Base-by-base conservation (phyloP, 2,888 invertebrate species). In the Hydrotaea cyrtoneurina region DNA sequence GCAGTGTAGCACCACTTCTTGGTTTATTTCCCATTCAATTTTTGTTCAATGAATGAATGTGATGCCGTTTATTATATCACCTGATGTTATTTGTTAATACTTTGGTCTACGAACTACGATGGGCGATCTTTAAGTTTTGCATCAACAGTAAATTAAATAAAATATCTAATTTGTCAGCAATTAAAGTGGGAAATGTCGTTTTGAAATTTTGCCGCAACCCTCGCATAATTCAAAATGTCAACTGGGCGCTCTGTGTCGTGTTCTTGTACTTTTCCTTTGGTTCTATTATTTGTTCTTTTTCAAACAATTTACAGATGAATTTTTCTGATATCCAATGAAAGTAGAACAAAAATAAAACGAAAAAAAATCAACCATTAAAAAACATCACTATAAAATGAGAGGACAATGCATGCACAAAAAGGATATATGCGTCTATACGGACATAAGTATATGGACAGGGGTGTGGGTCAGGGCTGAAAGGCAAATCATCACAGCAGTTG, bases 401-500 rank as follows among this genome's bases (percentile, higher is more conserved):
- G 17, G 57, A 69, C 21, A 43, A 17, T 46, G 59, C 4, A 11
- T 59, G 31, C 59, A 77, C n/a, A 8, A n/a, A 69, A 50, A 66
- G 53, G 13, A 39, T 39, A 31, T 39, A 39, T 39, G 1, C 13
- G 10, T 39, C 69, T n/a, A 39, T 21, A 55, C n/a, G 75, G 53
- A 75, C 39, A 39, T 3, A 39, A 3, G 39, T 39, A 39, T 39
- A 39, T 64, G 36, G 23, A 59, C 64, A 72, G 57, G 76, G 69
- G 72, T 75, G 79, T 79, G 78, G 71, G 62, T 13, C 17, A 31
- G 17, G 15, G 36, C 7, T 39, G 43, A 83, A 80, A 31, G 39
- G 39, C 80, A 80, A 83, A 83, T 83, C 80, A 83, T 83, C 76
- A 83, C 83, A 80, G 80, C 83, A 83, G 83, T 83, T 83, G 80